Evolutionary conservation across 2,888 invertebrate species (phyloP).

Genomic region (Empis livida): DNA sequence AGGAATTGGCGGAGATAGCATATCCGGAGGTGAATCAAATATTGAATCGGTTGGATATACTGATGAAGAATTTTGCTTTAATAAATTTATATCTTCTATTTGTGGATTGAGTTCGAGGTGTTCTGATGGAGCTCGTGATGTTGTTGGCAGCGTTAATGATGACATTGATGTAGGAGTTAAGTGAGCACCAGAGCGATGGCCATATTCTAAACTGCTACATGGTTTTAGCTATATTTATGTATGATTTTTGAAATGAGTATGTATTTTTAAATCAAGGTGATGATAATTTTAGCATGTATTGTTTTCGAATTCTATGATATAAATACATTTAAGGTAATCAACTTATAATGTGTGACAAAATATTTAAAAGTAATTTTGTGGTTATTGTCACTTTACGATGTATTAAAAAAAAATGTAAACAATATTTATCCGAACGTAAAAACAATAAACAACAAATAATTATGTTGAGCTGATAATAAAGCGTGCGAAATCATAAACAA

Average conservation of each 20-base stretch:
- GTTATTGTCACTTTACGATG: too few relatives aligned
- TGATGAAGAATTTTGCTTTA: not conserved
- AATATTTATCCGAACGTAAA: not conserved
- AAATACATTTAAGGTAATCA: too few relatives aligned
- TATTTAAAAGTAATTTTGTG: too few relatives aligned
- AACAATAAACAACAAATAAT: not conserved
- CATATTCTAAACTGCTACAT: conserved; percentile 23
- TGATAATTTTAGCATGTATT: too few relatives aligned
- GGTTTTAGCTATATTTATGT: conserved; percentile 27
- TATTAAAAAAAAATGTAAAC: conserved; percentile 1
- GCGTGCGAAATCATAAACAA: conserved; percentile 9
- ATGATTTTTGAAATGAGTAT: too few relatives aligned
- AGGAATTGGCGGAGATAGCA: conserved; percentile 33
- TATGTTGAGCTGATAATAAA: conserved; percentile 16
- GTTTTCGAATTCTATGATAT: too few relatives aligned
- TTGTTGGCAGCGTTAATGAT: not conserved
- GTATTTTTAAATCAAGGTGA: too few relatives aligned
- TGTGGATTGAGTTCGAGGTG: not conserved
- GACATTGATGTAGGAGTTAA: conserved; percentile 4
- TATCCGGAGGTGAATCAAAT: conserved; percentile 32
- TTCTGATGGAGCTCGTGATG: not conserved
- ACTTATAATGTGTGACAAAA: too few relatives aligned
- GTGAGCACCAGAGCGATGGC: conserved; percentile 2
- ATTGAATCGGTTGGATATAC: conserved; percentile 20
- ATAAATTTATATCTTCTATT: too few relatives aligned